Percentiles rank a stretch among this genome's conserved stretches.
These are phyloP conservation scores for Ciona savignyi DNA, from an alignment of 23 tunicate species.

Conservation along the genomic window DNA sequence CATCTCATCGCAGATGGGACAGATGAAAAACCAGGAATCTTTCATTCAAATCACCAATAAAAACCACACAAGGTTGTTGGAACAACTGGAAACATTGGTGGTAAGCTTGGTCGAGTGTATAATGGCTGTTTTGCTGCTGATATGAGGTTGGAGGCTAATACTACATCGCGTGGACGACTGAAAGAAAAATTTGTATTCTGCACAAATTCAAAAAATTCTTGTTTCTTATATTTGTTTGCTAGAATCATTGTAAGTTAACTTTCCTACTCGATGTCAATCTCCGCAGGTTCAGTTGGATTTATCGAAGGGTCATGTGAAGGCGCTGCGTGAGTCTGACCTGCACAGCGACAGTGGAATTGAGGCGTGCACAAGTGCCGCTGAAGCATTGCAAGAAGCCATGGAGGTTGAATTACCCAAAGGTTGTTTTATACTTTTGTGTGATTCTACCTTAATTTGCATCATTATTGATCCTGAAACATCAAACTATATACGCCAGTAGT, in stretches of 20 bases:
- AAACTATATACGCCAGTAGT: too few species aligned
- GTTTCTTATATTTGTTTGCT: too few species aligned
- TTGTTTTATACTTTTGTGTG: background rate
- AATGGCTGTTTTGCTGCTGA: background rate
- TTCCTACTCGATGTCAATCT: too few species aligned
- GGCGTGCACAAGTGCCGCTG: conserved; percentile 92
- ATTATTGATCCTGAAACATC: background rate
- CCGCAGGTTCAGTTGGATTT: conserved; percentile 82
- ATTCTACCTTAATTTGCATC: background rate
- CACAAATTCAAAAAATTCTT: background rate
- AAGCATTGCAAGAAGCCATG: conserved; percentile 88
- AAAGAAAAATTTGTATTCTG: background rate
- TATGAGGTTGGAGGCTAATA: too few species aligned
- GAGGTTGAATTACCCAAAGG: conserved; percentile 91
- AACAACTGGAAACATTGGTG: conserved; percentile 76
- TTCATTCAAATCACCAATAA: conserved; percentile 95
- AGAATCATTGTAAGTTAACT: background rate
- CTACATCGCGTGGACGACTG: too few species aligned
- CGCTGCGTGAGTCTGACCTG: conserved; percentile 75
- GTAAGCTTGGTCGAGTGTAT: too few species aligned
- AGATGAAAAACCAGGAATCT: conserved; percentile 95
- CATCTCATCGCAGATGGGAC: conserved; percentile 88
- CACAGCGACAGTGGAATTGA: conserved; percentile 78
- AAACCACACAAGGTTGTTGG: conserved; percentile 61
- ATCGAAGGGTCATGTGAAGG: conserved; percentile 90